Conservation (phyloP, 2,888 invertebrate genomes). For the Gastrophysa polygoni region DNA sequence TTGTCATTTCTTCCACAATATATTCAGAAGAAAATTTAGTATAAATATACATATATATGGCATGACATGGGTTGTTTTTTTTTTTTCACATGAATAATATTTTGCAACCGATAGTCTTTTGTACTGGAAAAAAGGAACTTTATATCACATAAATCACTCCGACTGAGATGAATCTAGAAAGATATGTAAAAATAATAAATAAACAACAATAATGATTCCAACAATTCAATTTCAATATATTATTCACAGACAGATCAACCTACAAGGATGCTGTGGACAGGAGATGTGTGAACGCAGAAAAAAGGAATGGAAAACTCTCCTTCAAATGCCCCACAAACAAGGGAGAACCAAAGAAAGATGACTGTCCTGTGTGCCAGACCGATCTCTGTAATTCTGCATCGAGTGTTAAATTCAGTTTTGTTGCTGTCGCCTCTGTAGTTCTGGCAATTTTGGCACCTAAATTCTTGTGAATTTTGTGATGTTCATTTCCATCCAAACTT, state of each 20-base stretch:
- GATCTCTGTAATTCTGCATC: slow-evolving; percentile 32
- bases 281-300: slow-evolving; percentile 21
- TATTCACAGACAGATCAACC: slow-evolving; percentile 23
- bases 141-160: too few species aligned
- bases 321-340: slow-evolving; percentile 21
- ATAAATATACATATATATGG: too few species aligned
- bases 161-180: too few species aligned
- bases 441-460: slow-evolving; percentile 24
- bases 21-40: too few species aligned
- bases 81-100: too few species aligned
- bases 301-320: slow-evolving; percentile 25
- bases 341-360: slow-evolving; percentile 21
- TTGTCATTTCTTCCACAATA: too few species aligned
- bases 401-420: slow-evolving; percentile 23
- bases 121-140: too few species aligned
- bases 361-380: slow-evolving; percentile 27
- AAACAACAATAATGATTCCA: too few species aligned
- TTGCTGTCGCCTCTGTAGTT: slow-evolving; percentile 23
- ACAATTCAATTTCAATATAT: slow-evolving; percentile 11
- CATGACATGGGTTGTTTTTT: too few species aligned
- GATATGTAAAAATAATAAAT: too few species aligned
- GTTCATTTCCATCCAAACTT: background rate
- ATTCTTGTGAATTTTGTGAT: slow-evolving; percentile 14
- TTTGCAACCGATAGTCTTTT: too few species aligned
- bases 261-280: slow-evolving; percentile 22